These are phyloP conservation scores for Sebastes matsubarae DNA, from an alignment of 2,797 vertebrate genomes.

Conservation along the genomic window DNA sequence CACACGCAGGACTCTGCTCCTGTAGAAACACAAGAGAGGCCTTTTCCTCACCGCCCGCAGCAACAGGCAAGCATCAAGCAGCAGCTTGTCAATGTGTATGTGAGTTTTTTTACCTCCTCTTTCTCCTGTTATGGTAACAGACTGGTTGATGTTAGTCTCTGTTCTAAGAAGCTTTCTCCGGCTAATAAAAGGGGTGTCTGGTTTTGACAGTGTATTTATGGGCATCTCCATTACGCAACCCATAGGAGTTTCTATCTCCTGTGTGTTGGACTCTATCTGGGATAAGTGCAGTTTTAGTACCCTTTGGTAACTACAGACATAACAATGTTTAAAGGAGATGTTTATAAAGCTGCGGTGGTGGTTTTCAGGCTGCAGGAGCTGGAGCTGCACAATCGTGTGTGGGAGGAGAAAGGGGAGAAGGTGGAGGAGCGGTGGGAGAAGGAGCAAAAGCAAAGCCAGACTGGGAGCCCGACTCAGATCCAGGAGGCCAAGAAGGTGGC, in stretches of 20 bases:
- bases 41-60: conserved; percentile 61
- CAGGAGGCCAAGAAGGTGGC: conserved; percentile 62
- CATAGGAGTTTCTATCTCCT: conserved; percentile 42
- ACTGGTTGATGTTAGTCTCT: conserved; percentile 59
- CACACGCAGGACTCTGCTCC: conserved; percentile 64
- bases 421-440: conserved; percentile 62
- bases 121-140: conserved; percentile 75
- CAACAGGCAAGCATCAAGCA: conserved; percentile 76
- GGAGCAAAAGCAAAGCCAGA: conserved; percentile 60
- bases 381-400: conserved; percentile 67
- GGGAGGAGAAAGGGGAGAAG: conserved; percentile 74
- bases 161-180: conserved; percentile 53
- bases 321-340: conserved; percentile 65
- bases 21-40: conserved; percentile 67
- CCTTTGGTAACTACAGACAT: conserved; percentile 62
- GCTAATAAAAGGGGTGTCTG: conserved; percentile 67
- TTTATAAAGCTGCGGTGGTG: conserved; percentile 71
- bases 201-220: conserved; percentile 65
- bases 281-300: conserved; percentile 79
- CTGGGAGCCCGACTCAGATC: conserved; percentile 37
- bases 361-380: conserved; percentile 77
- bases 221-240: conserved; percentile 53
- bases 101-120: conserved; percentile 65
- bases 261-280: conserved; percentile 40
- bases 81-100: conserved; percentile 83